Evolutionary conservation across 2,888 invertebrate genomes (phyloP).

Genomic region (Elegia similella): DNA sequence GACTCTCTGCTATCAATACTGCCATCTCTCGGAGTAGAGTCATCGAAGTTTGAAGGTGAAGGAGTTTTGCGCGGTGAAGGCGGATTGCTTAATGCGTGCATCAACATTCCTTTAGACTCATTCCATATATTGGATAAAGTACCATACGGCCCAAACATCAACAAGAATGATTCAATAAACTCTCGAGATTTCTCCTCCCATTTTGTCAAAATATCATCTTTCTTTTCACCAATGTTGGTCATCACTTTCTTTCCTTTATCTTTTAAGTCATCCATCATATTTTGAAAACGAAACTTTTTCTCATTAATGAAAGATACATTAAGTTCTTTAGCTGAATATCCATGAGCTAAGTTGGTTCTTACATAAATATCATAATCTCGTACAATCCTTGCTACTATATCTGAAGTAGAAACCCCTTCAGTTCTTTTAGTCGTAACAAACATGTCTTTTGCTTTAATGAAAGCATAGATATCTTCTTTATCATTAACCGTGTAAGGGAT

Average conservation of each 20-base stretch:
- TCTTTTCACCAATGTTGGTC: conserved; percentile 87
- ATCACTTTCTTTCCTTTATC: conserved; percentile 88
- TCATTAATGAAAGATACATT: conserved; percentile 95
- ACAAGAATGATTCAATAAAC: conserved; percentile 91
- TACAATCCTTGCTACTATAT: conserved; percentile 94
- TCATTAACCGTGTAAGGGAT: conserved; percentile 92
- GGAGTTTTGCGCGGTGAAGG: background rate
- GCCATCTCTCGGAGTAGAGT: background rate
- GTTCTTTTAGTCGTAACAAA: conserved; percentile 94
- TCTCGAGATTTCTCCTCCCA: conserved; percentile 96
- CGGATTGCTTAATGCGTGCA: conserved; percentile 2
- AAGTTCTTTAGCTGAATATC: conserved; percentile 94
- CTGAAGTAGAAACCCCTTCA: conserved; percentile 94
- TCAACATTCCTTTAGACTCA: conserved; percentile 3
- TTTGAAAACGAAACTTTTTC: conserved; percentile 92
- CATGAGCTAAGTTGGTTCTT: conserved; percentile 92
- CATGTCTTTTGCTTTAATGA: conserved; percentile 92
- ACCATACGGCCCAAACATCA: conserved; percentile 89
- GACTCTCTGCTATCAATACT: background rate
- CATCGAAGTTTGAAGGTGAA: background rate
- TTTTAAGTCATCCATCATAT: conserved; percentile 92
- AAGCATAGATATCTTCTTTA: conserved; percentile 88
- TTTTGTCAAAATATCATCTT: conserved; percentile 90
- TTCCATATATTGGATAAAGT: conserved; percentile 54
- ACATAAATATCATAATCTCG: conserved; percentile 96